These are phyloP conservation scores for Microctenopoma steveboyesi DNA, from an alignment of 2,797 vertebrate genomes.

Conservation along the genomic window DNA sequence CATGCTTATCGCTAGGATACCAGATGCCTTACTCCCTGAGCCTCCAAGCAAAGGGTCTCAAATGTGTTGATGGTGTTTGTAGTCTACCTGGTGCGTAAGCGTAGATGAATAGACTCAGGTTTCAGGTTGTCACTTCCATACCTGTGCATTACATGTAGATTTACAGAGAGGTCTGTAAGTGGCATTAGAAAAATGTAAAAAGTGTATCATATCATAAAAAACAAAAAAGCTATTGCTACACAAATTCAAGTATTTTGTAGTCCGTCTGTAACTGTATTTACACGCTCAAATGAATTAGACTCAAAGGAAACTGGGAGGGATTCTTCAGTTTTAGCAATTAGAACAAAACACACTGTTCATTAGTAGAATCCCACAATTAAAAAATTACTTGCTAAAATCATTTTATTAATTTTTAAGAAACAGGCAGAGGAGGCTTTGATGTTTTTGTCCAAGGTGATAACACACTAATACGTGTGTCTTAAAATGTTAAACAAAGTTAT, in stretches of 20 bases:
- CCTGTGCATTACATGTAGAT: not conserved
- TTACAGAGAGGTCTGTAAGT: not conserved
- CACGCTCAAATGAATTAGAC: conserved; percentile 28
- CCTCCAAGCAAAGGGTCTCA: conserved; percentile 58
- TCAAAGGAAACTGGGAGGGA: not conserved
- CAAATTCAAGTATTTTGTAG: conserved; percentile 2
- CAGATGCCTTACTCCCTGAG: conserved; percentile 64
- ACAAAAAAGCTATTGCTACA: not conserved
- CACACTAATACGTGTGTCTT: conserved; percentile 2
- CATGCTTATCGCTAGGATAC: conserved; percentile 70
- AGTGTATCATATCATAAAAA: conserved; percentile 1
- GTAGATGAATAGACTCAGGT: conserved; percentile 13
- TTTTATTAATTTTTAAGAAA: not conserved
- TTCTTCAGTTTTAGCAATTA: conserved; percentile 21
- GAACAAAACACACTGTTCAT: conserved; percentile 26
- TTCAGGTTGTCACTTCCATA: not conserved
- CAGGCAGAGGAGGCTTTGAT: not conserved
- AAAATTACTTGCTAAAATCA: not conserved
- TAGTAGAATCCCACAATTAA: conserved; percentile 15
- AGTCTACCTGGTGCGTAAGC: conserved; percentile 22
- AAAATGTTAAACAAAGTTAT: not conserved
- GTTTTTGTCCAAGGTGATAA: conserved; percentile 11
- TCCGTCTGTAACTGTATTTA: conserved; percentile 16
- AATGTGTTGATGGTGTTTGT: conserved; percentile 53
- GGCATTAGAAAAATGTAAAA: conserved; percentile 14